Base-by-base conservation (phyloP, 2,888 invertebrate species). In the Sturmia bella region DNA sequence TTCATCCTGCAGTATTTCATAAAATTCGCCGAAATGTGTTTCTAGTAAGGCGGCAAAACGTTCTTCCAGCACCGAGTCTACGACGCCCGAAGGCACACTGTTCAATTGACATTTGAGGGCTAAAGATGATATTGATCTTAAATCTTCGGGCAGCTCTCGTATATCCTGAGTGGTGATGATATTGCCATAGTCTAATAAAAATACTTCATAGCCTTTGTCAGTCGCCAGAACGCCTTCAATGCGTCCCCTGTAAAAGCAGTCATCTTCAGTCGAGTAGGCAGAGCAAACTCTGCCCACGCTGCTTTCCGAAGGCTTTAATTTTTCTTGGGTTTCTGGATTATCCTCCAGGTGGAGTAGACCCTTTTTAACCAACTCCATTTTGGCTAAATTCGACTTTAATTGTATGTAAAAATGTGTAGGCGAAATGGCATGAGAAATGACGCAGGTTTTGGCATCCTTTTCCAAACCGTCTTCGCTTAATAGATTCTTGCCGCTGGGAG, bases 181-280 rank as follows among this genome's bases (percentile, higher is more conserved):
- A 86, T 94, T 94, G 5, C 95, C 95, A 86, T 93, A 94, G 88
- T 95, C 95, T 11, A 95, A 92, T 85, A 95, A 95, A 15, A 94
- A 93, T 0, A 95, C 94, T 0, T 95, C 94, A 0, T 93, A 95
- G 43, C 95, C 94, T 3, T 92, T 92, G 0, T 95, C 92, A 0
- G 95, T 92, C 85, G 95, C 95, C 27, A 97, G 92, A 5, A 98
- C 94, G 86, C 94, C 93, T 7, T 86, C 79, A 3, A 90, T 80
- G 17, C 75, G 78, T 0, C 97, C 98, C 82, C 98, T 93, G 90
- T 98, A 98, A 96, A 98, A 99, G 83, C 93, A 93, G 21, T 95
- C 94, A 88, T 98, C 97, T 7, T 94, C 94, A 19, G 82, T 75
- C 0, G 86, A 86, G 68, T 84, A 89, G 21, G 85, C 86, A 54